A percentile compares a stretch with the other conserved stretches of the same genome.
Conservation (phyloP, 2,113 vertebrate genomes). For the Dicerorhinus sumatrensis region DNA sequence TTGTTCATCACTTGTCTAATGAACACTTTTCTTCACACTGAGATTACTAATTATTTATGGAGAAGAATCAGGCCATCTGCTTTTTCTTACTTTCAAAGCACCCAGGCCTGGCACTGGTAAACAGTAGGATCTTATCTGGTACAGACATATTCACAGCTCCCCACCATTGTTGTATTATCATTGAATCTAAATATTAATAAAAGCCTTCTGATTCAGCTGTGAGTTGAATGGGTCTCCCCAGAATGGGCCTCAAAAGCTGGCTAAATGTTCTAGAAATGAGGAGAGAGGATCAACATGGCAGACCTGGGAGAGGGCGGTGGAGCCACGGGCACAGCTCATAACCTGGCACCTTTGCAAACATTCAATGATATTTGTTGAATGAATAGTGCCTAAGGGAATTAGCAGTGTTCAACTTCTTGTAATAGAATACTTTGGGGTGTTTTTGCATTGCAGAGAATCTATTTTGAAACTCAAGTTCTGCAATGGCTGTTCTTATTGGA, state of each 20-base stretch:
- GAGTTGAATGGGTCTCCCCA: neutral
- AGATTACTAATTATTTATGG: neutral
- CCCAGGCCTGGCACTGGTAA: too few species aligned
- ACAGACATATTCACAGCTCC: neutral
- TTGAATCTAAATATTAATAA: neutral
- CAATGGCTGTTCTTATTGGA: neutral
- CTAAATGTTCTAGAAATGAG: neutral
- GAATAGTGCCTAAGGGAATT: fast-evolving
- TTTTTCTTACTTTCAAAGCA: neutral
- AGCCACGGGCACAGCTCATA: fast-evolving
- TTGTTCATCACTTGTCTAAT: neutral
- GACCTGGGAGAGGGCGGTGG: neutral
- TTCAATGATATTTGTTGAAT: neutral
- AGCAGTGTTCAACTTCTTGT: neutral
- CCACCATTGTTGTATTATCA: neutral
- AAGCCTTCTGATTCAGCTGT: neutral
- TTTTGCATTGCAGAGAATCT: neutral
- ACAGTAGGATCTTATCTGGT: neutral
- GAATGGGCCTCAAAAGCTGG: neutral
- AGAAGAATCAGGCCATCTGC: neutral
- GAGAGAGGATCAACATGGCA: neutral
- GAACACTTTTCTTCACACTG: too few species aligned
- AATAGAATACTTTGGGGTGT: neutral
- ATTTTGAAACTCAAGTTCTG: neutral
- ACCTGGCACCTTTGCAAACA: fast-evolving